phyloP scores from a whole-genome alignment of 2,888 invertebrate species.

The Bombylius major region DNA sequence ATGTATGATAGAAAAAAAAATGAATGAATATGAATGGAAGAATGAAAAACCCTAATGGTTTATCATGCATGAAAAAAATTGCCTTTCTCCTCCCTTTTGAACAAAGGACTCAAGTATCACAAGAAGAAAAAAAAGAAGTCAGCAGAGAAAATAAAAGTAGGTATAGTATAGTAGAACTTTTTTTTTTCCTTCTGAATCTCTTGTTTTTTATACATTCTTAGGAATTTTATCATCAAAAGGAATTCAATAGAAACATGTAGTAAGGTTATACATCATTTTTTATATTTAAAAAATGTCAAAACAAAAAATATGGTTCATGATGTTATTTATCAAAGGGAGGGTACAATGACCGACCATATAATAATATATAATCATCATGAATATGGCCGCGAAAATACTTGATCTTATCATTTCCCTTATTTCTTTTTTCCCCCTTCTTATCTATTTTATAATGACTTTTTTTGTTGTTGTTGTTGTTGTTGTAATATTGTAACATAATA shows the following conservation, averaged over 20 bases:
- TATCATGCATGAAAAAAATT: slow-evolving; percentile 11
- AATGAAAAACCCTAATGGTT: neutral
- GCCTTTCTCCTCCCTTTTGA: slow-evolving; percentile 1
- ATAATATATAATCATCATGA: slow-evolving; percentile 5
- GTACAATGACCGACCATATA: slow-evolving; percentile 1
- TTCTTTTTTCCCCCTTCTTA: neutral
- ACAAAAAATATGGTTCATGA: slow-evolving; percentile 5
- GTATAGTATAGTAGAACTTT: too few relatives aligned
- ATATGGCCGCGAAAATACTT: slow-evolving; percentile 9
- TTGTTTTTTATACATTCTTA: neutral
- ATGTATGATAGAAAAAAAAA: neutral
- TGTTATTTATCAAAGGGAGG: neutral
- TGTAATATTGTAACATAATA: too few relatives aligned
- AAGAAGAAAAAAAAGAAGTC: too few relatives aligned
- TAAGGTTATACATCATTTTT: slow-evolving; percentile 6
- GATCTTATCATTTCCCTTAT: neutral
- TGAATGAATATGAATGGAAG: neutral
- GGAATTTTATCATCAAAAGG: slow-evolving; percentile 4
- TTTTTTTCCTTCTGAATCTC: neutral
- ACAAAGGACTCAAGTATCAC: too few relatives aligned
- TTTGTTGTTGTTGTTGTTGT: too few relatives aligned
- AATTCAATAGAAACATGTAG: slow-evolving; percentile 7
- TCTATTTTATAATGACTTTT: neutral
- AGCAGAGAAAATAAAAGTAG: too few relatives aligned
- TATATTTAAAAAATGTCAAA: slow-evolving; percentile 8